A percentile compares a stretch with the other conserved stretches of the same genome.
Conservation (phyloP, 2,113 vertebrate species). For the Sebastes schlegelii region DNA sequence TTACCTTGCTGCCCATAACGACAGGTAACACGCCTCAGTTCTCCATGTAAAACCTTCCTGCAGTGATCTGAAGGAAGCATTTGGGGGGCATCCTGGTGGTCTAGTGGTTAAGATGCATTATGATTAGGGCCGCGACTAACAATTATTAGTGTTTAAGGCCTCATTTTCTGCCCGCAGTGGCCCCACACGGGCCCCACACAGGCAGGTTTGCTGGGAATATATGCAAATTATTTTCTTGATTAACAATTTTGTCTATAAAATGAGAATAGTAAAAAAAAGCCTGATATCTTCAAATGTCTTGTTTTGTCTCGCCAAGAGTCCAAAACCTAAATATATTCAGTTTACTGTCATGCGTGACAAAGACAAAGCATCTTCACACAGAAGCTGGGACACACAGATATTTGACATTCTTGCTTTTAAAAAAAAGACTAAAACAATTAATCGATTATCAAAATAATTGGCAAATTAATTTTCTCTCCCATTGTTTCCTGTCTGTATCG, state of each 20-base stretch:
- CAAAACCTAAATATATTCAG: constrained; percentile 1
- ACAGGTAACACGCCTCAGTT: constrained; percentile 73
- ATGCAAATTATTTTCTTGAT: background rate
- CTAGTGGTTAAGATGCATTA: background rate
- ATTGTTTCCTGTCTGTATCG: background rate
- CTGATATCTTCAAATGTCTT: background rate
- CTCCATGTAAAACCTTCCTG: background rate
- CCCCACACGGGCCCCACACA: too few species aligned
- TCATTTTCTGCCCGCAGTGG: too few species aligned
- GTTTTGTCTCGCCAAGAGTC: constrained; percentile 1
- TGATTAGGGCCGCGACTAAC: background rate
- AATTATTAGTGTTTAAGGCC: background rate
- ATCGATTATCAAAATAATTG: background rate
- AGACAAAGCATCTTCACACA: background rate
- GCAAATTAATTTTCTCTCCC: background rate
- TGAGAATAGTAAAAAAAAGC: background rate
- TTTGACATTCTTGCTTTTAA: background rate
- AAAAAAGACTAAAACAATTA: background rate
- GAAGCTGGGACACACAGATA: background rate
- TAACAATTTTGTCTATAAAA: background rate
- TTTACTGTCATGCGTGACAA: background rate
- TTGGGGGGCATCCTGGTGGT: background rate
- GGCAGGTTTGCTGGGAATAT: too few species aligned
- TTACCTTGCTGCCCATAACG: constrained; percentile 71
- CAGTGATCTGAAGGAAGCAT: background rate